Percentiles rank a stretch among this genome's conserved stretches.
Evolutionary conservation across 2,113 vertebrate species (phyloP).

Genomic region (Monopterus albus): DNA sequence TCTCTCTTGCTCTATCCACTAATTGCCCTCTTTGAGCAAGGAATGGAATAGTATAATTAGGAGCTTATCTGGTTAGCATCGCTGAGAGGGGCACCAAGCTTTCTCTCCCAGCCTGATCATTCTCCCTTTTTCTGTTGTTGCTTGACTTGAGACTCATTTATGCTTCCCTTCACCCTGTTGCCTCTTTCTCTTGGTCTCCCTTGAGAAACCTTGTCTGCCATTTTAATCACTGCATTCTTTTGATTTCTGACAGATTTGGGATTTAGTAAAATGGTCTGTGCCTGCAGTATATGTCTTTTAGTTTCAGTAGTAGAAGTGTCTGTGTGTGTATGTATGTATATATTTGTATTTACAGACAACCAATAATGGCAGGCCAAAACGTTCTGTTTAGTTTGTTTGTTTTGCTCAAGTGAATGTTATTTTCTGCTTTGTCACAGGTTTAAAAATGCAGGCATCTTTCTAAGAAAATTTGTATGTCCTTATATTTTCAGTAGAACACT

Average conservation of each 20-base stretch:
- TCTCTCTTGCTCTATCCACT: conserved; percentile 62
- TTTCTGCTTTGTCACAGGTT: conserved; percentile 1
- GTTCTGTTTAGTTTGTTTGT: too few species aligned
- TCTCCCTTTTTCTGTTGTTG: conserved; percentile 53
- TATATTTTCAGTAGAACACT: conserved; percentile 1
- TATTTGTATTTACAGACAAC: conserved; percentile 43
- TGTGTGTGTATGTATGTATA: too few species aligned
- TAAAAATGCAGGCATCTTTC: neutral
- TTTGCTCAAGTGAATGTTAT: too few species aligned
- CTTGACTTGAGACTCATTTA: conserved; percentile 57
- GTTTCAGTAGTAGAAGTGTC: conserved; percentile 32
- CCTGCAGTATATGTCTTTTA: conserved; percentile 35
- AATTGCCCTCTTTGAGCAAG: conserved; percentile 77
- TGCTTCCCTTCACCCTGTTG: conserved; percentile 55
- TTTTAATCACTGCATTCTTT: conserved; percentile 54
- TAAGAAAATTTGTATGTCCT: neutral
- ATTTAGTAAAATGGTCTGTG: conserved; percentile 43
- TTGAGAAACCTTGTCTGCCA: conserved; percentile 56
- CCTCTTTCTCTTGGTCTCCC: conserved; percentile 48
- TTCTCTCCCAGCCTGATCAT: conserved; percentile 58
- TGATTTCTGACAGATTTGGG: conserved; percentile 72
- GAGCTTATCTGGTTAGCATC: conserved; percentile 78
- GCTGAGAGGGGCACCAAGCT: conserved; percentile 62
- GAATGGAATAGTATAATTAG: conserved; percentile 81
- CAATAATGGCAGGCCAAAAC: too few species aligned